phyloP scores from a whole-genome alignment of 2,113 vertebrate genomes.

The Prionailurus viverrinus region DNA sequence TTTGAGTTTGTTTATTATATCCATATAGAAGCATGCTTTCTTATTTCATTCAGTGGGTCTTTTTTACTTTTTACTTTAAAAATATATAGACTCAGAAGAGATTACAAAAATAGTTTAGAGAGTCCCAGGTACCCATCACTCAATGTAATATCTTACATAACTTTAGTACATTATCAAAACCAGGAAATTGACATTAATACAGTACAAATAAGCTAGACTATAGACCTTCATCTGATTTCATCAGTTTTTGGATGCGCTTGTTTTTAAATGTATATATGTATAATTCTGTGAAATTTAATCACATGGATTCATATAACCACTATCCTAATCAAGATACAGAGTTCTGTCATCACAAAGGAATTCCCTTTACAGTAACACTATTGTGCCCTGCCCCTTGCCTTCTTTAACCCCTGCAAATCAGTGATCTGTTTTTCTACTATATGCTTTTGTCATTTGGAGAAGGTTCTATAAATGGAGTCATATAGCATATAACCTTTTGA shows the following conservation, averaged over 20 bases:
- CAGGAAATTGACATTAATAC: background rate
- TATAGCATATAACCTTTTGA: background rate
- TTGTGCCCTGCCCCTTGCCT: background rate
- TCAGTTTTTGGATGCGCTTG: background rate
- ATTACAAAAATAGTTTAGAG: background rate
- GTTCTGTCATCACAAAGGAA: background rate
- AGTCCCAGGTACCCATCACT: background rate
- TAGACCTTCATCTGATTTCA: background rate
- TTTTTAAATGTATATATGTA: background rate
- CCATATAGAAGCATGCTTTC: background rate
- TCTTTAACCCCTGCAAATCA: background rate
- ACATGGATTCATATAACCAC: background rate
- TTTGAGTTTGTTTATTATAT: background rate
- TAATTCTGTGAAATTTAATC: background rate
- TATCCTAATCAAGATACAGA: background rate
- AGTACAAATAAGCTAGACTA: slow-evolving; percentile 21
- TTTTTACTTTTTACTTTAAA: background rate
- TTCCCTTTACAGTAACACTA: background rate
- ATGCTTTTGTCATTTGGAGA: background rate
- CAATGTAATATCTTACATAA: background rate
- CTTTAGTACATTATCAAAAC: background rate
- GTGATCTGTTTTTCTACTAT: background rate
- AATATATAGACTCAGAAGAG: background rate
- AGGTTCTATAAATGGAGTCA: background rate
- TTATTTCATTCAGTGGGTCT: background rate